Conservation (phyloP, 2,888 invertebrate genomes). For the Fissipunctia ypsillon region DNA sequence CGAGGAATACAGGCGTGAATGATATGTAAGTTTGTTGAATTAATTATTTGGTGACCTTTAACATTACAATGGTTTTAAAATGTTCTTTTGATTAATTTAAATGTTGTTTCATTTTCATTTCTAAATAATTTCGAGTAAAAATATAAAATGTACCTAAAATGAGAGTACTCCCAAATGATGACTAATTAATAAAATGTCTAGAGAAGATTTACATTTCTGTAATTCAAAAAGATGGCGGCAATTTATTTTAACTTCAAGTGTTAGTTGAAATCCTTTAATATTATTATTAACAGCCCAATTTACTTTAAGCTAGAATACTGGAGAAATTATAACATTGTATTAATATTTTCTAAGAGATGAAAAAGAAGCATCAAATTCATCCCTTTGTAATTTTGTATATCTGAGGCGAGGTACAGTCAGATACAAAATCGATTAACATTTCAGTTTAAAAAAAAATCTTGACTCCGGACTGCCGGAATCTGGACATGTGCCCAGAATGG, state of each 20-base stretch:
- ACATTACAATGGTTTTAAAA: not conserved
- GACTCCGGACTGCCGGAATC: too few species aligned
- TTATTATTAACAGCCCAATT: slow-evolving; percentile 31
- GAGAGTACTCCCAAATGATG: slow-evolving; percentile 27
- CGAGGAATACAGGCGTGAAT: not conserved
- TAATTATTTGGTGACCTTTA: not conserved
- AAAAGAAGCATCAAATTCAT: too few species aligned
- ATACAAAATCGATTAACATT: not conserved
- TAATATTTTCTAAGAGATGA: not conserved
- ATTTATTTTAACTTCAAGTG: slow-evolving; percentile 41
- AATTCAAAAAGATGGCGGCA: slow-evolving; percentile 35
- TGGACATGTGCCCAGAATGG: not conserved
- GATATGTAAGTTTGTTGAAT: not conserved
- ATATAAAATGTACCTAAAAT: not conserved
- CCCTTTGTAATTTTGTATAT: too few species aligned
- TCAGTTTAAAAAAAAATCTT: too few species aligned
- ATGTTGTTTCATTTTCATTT: not conserved
- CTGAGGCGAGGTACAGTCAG: too few species aligned
- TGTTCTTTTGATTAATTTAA: slow-evolving; percentile 2
- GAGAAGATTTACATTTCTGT: slow-evolving; percentile 31
- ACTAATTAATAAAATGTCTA: slow-evolving; percentile 33
- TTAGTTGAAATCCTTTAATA: slow-evolving; percentile 33
- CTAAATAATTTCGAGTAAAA: slow-evolving; percentile 13
- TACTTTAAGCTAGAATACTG: not conserved
- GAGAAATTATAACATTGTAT: not conserved